Evolutionary conservation across 2,113 vertebrate species (phyloP), one percentile per base, ranked within the genome.

Genomic region (Numenius arquata): DNA sequence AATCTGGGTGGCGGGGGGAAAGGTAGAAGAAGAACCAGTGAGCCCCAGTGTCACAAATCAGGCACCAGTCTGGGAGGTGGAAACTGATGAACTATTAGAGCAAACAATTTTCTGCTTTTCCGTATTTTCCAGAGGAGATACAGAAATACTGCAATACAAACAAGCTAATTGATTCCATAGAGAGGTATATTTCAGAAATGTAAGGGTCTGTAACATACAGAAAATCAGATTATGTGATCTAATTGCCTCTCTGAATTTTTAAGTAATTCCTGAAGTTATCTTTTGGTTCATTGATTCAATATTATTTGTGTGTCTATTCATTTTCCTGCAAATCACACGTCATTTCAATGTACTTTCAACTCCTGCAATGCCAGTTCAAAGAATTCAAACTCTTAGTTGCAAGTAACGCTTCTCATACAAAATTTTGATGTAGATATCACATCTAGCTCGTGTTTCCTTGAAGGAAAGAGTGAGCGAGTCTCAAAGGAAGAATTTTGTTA

Each of bases 1-100:
- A 30, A 38, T 90, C 16, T 40, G 1, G 0, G 11, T 0, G 32
- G 4, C 4, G 5, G 43, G 20, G 4, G 9, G 23, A n/a, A 29
- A 62, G 8, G 12, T 36, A 43, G 19, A 21, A 41, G 3, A 34
- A 67, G 59, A 87, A 18, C 23, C 66, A 53, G 22, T 11, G 23
- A 58, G 18, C 11, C 27, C 8, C 22, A 67, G 17, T 29, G 12
- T 47, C 22, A 50, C 25, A 73, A 81, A 53, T 20, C 1, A 11
- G 30, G 30, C 52, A 61, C 12, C 19, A 15, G 43, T 63, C 23
- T 58, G 26, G 36, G 62, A 68, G 47, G 11, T 30, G n/a, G 70
- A 53, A 93, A n/a, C 15, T 3, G 23, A 15, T 62, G 38, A 77
- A n/a, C 25, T 11, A 8, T 75, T 62, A 76, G 15, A 86, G 8